Base-by-base conservation (phyloP, 2,797 vertebrate species). In the Alcedo quadribrachys region DNA sequence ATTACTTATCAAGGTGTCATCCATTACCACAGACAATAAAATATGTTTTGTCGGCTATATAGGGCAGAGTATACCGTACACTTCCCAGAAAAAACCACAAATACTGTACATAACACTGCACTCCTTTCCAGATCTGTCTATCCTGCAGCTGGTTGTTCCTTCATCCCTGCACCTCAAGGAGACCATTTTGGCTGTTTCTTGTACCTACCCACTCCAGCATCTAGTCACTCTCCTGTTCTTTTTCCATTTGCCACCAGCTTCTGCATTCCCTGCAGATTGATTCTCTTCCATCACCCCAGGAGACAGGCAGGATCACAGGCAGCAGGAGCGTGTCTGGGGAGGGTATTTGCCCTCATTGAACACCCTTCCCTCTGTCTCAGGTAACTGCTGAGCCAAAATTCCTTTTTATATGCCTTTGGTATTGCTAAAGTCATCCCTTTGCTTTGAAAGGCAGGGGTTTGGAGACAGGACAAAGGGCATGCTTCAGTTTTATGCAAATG, bases 41-140 rank as follows among this genome's bases (percentile, higher is more conserved):
- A 25, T 30, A 20, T 0, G 2, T 37, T 87, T 76, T 65, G 15
- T 37, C n/a, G 32, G 0, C 42, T 37, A 5, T 8, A 8, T 28
- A 17, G 46, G 51, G 30, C 2, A 3, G 37, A 37, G 32, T 2
- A 18, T 5, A 22, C 24, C 37, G 11, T 5, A 13, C 35, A 1
- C 6, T 62, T 53, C 17, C 40, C 50, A n/a, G 58, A 18, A 69
- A 80, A 87, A 35, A 25, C 17, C 66, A 55, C 24, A 30, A 32
- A 40, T 5, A 25, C 30, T 12, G 28, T 11, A 40, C 21, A 5
- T 9, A 51, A 54, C 61, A 17, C 6, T 5, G 17, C 6, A 24
- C n/a, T 17, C 2, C 4, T 61, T 76, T 63, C 48, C 63, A 75
- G 5, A 54, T 7, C 58, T 60, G 20, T 20, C 14, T 21, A 0